Evolutionary conservation across 2,888 invertebrate genomes (phyloP).

Genomic region (Meghimatium bilineatum): DNA sequence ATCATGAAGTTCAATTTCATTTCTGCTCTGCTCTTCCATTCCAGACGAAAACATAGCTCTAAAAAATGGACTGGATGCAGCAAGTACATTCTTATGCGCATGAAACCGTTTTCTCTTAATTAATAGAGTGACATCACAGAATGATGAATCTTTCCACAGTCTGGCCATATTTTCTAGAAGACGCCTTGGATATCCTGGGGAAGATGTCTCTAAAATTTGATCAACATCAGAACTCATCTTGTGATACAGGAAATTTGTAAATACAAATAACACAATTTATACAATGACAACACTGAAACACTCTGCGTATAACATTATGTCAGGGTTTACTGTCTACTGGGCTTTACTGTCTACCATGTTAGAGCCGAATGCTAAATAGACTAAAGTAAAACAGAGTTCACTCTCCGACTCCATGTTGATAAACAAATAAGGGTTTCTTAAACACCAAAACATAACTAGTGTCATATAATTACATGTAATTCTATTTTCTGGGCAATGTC

Average conservation of each 20-base stretch:
- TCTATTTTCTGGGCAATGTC: too few species aligned
- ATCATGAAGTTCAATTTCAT: conserved; percentile 85
- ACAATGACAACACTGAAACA: neutral
- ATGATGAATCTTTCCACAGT: conserved; percentile 44
- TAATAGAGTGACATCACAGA: conserved; percentile 49
- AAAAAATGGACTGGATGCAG: conserved; percentile 93
- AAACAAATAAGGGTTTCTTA: neutral
- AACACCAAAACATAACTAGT: neutral
- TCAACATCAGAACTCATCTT: conserved; percentile 23
- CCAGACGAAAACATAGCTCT: conserved; percentile 94
- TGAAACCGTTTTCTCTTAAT: conserved; percentile 60
- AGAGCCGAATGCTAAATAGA: too few species aligned
- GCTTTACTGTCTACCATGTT: too few species aligned
- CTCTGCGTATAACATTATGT: neutral
- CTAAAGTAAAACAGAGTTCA: too few species aligned
- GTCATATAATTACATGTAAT: too few species aligned
- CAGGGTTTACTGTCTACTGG: neutral
- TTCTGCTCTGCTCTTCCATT: conserved; percentile 88
- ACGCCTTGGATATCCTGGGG: conserved; percentile 42
- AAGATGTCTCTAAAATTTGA: conserved; percentile 23
- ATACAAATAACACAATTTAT: neutral
- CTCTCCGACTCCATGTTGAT: conserved; percentile 10
- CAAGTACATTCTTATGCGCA: conserved; percentile 90
- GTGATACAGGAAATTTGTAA: neutral
- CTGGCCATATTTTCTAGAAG: conserved; percentile 43